Percentiles rank a stretch among this genome's conserved stretches.
Conservation (phyloP, 2,888 invertebrate species). For the Pterobdella sp. region DNA sequence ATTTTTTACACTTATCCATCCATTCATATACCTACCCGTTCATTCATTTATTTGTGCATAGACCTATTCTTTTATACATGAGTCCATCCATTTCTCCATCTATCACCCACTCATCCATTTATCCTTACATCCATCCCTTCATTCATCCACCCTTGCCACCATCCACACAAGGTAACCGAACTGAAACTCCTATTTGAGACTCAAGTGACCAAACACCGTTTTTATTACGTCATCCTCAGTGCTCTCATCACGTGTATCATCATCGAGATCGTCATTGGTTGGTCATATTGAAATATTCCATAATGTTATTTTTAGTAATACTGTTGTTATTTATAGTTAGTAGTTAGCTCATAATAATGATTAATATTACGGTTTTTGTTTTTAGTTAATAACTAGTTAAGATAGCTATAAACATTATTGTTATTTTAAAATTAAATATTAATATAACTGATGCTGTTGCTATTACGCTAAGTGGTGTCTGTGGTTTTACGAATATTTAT, state of each 20-base stretch:
- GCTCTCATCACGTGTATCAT: constrained; percentile 25
- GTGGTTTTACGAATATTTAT: no score
- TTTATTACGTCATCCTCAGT: constrained; percentile 25
- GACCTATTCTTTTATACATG: neutral
- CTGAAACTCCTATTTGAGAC: constrained; percentile 25
- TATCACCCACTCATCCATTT: neutral
- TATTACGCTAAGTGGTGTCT: no score
- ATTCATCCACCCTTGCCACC: neutral
- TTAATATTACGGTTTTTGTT: neutral
- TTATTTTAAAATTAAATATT: no score
- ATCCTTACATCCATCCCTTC: neutral
- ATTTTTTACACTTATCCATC: neutral
- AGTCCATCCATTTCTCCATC: neutral
- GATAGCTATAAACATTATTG: no score
- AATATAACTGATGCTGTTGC: no score
- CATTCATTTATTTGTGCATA: neutral
- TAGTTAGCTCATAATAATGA: neutral
- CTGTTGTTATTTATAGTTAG: neutral
- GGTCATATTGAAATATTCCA: neutral
- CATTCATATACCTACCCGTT: neutral
- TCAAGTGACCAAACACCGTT: constrained; percentile 24
- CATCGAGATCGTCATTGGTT: constrained; percentile 24
- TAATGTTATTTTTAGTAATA: neutral
- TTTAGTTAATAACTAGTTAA: no score
- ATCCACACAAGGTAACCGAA: constrained; percentile 13